These are phyloP conservation scores for Hypotaenidia philippensis DNA, from an alignment of 2,797 vertebrate species.

Conservation along the genomic window DNA sequence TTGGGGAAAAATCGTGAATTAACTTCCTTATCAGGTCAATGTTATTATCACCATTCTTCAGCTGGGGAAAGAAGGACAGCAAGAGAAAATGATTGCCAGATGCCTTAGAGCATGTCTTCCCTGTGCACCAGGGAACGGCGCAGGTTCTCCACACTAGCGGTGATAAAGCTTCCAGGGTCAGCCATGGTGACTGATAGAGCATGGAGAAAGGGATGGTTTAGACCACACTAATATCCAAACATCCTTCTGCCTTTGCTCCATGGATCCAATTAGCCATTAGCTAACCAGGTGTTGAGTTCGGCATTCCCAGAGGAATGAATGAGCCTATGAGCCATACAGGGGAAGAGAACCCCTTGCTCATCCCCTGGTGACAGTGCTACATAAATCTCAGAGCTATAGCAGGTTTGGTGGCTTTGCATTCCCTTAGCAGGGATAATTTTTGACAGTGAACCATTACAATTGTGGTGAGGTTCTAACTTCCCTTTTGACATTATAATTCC, in stretches of 20 bases:
- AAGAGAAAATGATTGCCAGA: neutral
- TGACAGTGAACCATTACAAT: neutral
- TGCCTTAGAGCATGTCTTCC: neutral
- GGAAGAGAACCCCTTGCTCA: neutral
- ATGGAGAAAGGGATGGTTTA: neutral
- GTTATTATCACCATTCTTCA: slow-evolving; percentile 5
- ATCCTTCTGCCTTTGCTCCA: neutral
- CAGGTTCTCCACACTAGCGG: neutral
- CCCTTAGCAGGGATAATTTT: neutral
- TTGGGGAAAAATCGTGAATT: neutral
- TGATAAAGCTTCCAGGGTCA: neutral
- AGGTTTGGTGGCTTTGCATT: neutral
- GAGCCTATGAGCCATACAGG: neutral
- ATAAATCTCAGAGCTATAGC: neutral
- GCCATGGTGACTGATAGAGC: neutral
- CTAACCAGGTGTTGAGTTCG: neutral
- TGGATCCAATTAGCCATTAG: neutral
- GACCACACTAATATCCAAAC: neutral
- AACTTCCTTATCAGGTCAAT: neutral
- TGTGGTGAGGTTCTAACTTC: neutral
- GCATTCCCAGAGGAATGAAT: neutral
- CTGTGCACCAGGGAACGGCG: neutral
- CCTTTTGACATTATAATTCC: neutral
- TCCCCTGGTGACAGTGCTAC: neutral
- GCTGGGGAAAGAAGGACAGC: neutral